Conservation (phyloP, 1,140 invertebrate species). For the Drosophila sp. region DNA sequence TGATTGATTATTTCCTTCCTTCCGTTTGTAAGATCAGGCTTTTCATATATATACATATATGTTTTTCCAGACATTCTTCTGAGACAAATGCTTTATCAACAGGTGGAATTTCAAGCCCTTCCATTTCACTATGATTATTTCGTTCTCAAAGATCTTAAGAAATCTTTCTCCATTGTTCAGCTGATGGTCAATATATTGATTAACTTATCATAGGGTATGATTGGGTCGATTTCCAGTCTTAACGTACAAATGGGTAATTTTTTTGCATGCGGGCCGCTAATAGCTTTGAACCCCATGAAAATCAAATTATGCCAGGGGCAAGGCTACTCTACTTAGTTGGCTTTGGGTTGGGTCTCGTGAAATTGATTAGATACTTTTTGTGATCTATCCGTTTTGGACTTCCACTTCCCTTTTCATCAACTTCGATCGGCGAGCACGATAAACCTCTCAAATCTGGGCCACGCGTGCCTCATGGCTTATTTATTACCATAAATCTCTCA, state of each 20-base stretch:
- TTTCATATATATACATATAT: no score
- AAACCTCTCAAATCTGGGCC: slow-evolving; percentile 10
- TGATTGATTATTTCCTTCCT: no score
- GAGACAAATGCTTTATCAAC: no score
- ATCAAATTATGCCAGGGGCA: slow-evolving; percentile 45
- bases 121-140: no score
- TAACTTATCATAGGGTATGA: background rate
- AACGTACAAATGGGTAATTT: background rate
- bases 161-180: no score
- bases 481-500: slow-evolving; percentile 4
- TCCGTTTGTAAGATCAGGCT: no score
- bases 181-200: no score
- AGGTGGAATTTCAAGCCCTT: no score
- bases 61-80: no score
- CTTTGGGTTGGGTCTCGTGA: slow-evolving; percentile 7
- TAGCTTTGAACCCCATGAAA: slow-evolving; percentile 49
- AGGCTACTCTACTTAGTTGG: slow-evolving; percentile 17
- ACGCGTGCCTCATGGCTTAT: background rate
- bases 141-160: no score
- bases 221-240: background rate
- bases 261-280: slow-evolving; percentile 51
- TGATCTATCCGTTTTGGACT: background rate
- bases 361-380: slow-evolving; percentile 14
- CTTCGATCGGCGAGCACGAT: slow-evolving; percentile 8
- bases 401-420: slow-evolving; percentile 12